Conservation (phyloP, 2,888 invertebrate species). For the Thera britannica region DNA sequence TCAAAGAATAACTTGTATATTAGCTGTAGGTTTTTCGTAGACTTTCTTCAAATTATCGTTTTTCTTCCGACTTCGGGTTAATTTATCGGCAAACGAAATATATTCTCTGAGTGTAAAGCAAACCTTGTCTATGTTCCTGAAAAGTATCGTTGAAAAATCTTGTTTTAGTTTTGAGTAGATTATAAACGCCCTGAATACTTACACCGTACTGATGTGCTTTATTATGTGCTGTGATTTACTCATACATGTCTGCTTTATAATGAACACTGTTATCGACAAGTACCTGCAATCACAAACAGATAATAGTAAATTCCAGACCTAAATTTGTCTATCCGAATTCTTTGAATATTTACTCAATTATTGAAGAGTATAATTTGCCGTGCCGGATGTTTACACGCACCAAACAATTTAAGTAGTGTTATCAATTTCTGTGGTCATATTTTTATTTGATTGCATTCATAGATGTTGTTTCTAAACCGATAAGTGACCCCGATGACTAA, state of each 20-base stretch:
- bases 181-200: no score
- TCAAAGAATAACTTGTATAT: no score
- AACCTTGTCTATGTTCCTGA: no score
- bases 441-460: neutral
- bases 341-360: constrained; percentile 7
- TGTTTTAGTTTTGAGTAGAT: no score
- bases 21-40: no score
- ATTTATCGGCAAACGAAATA: no score
- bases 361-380: constrained; percentile 10
- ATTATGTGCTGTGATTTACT: no score
- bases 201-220: neutral
- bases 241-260: neutral
- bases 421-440: constrained; percentile 2
- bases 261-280: neutral
- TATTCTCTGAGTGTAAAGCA: neutral
- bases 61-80: no score
- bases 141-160: no score
- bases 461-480: neutral
- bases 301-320: neutral
- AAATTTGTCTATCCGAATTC: constrained; percentile 13
- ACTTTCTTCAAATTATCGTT: no score
- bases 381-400: constrained; percentile 22
- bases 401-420: neutral
- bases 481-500: constrained; percentile 33
- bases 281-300: neutral